Conservation (phyloP, 2,888 invertebrate species). For the Parnassius orleans region DNA sequence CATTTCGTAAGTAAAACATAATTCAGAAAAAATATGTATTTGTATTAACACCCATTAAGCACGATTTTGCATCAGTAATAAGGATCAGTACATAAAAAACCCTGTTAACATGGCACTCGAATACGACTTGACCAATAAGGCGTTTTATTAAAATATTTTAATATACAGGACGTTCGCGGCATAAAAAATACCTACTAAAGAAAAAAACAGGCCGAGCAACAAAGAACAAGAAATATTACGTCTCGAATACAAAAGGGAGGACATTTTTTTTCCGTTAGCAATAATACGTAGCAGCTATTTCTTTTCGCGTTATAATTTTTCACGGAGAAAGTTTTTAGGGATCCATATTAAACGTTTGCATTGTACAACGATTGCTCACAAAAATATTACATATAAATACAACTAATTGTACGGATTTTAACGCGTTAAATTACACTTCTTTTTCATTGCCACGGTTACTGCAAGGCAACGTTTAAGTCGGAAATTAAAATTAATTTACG, state of each 20-base stretch:
- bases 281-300: slow-evolving; percentile 40
- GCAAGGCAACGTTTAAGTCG: too few species aligned
- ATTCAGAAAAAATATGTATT: not conserved
- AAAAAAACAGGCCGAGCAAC: slow-evolving; percentile 17
- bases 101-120: slow-evolving; percentile 29
- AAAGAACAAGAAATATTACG: slow-evolving; percentile 34
- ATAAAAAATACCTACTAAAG: slow-evolving; percentile 22
- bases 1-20: not conserved
- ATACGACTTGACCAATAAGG: slow-evolving; percentile 35
- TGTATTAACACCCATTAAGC: slow-evolving; percentile 2
- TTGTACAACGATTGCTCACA: too few species aligned
- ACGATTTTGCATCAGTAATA: not conserved
- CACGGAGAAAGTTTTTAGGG: slow-evolving; percentile 34
- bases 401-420: too few species aligned
- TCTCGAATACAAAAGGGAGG: slow-evolving; percentile 31
- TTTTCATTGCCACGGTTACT: too few species aligned
- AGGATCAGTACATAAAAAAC: slow-evolving; percentile 12
- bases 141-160: slow-evolving; percentile 30
- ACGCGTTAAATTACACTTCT: too few species aligned
- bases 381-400: too few species aligned
- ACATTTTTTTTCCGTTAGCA: slow-evolving; percentile 43
- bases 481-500: too few species aligned
- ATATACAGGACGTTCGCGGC: slow-evolving; percentile 23
- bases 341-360: not conserved
- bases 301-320: slow-evolving; percentile 53